Evolutionary conservation across 2,113 vertebrate species (phyloP).

Genomic region (Toxotes chatareus): DNA sequence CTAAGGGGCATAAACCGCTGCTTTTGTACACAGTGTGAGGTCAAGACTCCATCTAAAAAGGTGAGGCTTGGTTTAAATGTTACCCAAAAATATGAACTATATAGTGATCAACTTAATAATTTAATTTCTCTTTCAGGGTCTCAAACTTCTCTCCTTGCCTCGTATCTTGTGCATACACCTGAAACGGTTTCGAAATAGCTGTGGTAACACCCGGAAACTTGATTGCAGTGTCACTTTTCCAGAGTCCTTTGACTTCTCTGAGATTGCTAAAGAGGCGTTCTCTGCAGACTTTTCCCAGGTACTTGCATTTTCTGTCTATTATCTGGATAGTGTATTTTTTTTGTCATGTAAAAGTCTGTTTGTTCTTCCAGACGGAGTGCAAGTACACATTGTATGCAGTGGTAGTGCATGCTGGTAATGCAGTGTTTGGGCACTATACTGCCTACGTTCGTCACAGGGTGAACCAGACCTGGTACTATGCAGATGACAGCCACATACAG

Average conservation of each 20-base stretch:
- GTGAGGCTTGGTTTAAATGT: slow-evolving; percentile 41
- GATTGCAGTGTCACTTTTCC: slow-evolving; percentile 69
- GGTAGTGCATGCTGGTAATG: slow-evolving; percentile 75
- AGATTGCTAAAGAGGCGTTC: slow-evolving; percentile 19
- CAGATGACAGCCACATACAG: slow-evolving; percentile 62
- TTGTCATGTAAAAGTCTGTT: not conserved
- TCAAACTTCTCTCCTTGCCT: slow-evolving; percentile 74
- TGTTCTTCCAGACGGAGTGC: slow-evolving; percentile 53
- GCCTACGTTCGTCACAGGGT: slow-evolving; percentile 60
- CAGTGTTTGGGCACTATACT: slow-evolving; percentile 78
- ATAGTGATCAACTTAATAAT: not conserved
- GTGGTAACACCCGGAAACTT: slow-evolving; percentile 57
- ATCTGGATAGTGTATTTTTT: not conserved
- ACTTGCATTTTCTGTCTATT: not conserved
- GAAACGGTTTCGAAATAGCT: slow-evolving; percentile 69
- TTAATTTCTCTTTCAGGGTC: slow-evolving; percentile 54
- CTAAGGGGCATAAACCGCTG: slow-evolving; percentile 60
- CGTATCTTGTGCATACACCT: slow-evolving; percentile 77
- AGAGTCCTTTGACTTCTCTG: slow-evolving; percentile 65
- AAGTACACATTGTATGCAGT: slow-evolving; percentile 80
- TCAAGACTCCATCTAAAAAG: slow-evolving; percentile 67
- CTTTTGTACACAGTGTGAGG: slow-evolving; percentile 71
- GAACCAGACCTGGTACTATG: slow-evolving; percentile 71
- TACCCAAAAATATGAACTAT: not conserved
- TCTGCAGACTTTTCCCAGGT: slow-evolving; percentile 55